These are phyloP conservation scores for Denticeps clupeoides DNA, from an alignment of 2,797 vertebrate species.

Conservation along the genomic window DNA sequence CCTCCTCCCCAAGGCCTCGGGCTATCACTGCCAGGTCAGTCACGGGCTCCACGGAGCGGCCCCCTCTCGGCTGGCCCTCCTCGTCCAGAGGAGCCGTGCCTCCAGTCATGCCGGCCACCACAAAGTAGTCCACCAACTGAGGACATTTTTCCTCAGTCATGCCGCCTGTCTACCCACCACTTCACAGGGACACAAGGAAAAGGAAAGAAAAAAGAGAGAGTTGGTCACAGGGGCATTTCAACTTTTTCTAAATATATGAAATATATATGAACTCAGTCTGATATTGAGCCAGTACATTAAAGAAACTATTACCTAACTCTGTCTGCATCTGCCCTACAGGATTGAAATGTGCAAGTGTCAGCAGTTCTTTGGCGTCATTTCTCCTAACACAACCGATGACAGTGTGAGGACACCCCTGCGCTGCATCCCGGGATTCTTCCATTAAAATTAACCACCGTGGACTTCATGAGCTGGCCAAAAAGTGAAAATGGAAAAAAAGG, in stretches of 20 bases:
- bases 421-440: too few species aligned
- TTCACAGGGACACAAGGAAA: conserved; percentile 20
- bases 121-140: conserved; percentile 91
- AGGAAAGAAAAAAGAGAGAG: background rate
- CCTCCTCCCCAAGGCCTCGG: conserved; percentile 78
- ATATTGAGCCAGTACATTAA: conserved; percentile 11
- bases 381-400: background rate
- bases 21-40: conserved; percentile 81
- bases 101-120: conserved; percentile 74
- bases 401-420: background rate
- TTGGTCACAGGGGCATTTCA: background rate
- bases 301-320: conserved; percentile 29
- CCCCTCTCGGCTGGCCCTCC: conserved; percentile 52
- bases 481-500: conserved; percentile 16
- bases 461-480: too few species aligned
- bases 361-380: background rate
- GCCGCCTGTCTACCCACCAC: conserved; percentile 53
- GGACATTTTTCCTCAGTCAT: conserved; percentile 89
- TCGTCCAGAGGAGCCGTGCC: conserved; percentile 61
- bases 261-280: conserved; percentile 7
- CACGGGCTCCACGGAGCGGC: conserved; percentile 68
- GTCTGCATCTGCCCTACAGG: conserved; percentile 5
- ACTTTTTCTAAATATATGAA: too few species aligned
- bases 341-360: background rate
- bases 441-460: too few species aligned